A percentile compares a stretch with the other conserved stretches of the same genome.
Evolutionary conservation across 2,888 invertebrate species (phyloP).

Genomic region (Nycteola revayana): DNA sequence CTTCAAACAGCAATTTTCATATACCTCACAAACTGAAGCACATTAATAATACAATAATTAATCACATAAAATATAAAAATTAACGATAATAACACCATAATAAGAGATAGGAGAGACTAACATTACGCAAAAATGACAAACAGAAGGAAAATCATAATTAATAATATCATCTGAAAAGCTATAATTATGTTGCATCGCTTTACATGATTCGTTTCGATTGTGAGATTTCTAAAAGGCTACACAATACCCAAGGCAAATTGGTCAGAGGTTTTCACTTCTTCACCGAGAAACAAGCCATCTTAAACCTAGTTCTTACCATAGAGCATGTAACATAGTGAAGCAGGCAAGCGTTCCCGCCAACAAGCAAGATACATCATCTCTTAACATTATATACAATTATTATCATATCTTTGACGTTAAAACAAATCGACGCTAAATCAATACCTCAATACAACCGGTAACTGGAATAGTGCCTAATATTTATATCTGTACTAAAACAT

Average conservation of each 20-base stretch:
- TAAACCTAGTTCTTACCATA: slow-evolving; percentile 62
- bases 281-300: slow-evolving; percentile 76
- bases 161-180: slow-evolving; percentile 67
- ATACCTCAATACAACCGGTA: no score
- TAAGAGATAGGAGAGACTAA: slow-evolving; percentile 71
- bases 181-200: slow-evolving; percentile 64
- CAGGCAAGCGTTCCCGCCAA: slow-evolving; percentile 62
- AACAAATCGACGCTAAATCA: slow-evolving; percentile 60
- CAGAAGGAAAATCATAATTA: slow-evolving; percentile 45
- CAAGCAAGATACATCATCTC: slow-evolving; percentile 62
- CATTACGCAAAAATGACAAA: slow-evolving; percentile 75
- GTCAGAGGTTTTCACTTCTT: slow-evolving; percentile 76
- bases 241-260: slow-evolving; percentile 82
- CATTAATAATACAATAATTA: slow-evolving; percentile 57
- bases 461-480: no score
- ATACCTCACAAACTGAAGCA: slow-evolving; percentile 80
- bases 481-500: no score
- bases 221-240: slow-evolving; percentile 76
- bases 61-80: slow-evolving; percentile 71
- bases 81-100: slow-evolving; percentile 66
- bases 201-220: slow-evolving; percentile 76
- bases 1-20: slow-evolving; percentile 74
- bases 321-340: slow-evolving; percentile 50
- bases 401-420: slow-evolving; percentile 56
- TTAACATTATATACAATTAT: slow-evolving; percentile 73